Conservation (phyloP, 2,113 vertebrate genomes). For the Seriola aureovittata region DNA sequence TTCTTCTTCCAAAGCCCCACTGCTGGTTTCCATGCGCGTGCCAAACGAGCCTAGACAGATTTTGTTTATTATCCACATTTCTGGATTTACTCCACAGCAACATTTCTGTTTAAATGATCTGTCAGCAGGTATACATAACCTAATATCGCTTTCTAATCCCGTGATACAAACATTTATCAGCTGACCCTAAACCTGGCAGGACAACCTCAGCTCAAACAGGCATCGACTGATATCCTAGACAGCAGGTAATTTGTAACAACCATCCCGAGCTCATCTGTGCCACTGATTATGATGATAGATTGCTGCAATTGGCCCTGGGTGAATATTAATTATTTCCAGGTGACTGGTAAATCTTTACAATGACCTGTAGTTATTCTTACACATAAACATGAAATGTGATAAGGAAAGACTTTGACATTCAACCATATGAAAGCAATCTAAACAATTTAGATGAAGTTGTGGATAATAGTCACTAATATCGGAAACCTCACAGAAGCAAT, state of each 20-base stretch:
- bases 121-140: constrained; percentile 39
- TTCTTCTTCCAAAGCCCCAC: constrained; percentile 43
- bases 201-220: constrained; percentile 43
- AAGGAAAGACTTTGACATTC: constrained; percentile 4
- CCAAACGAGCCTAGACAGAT: constrained; percentile 48
- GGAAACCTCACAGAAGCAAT: neutral
- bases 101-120: constrained; percentile 26
- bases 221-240: constrained; percentile 53
- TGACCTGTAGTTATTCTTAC: constrained; percentile 34
- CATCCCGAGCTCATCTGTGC: constrained; percentile 60
- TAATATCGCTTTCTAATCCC: constrained; percentile 31
- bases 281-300: constrained; percentile 71
- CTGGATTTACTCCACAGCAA: constrained; percentile 45
- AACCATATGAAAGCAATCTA: constrained; percentile 32
- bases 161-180: constrained; percentile 50
- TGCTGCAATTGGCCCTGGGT: constrained; percentile 62
- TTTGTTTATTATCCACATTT: constrained; percentile 54
- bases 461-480: constrained; percentile 9
- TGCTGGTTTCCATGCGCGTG: constrained; percentile 41
- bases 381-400: constrained; percentile 34
- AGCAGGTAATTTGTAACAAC: constrained; percentile 63
- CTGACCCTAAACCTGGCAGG: constrained; percentile 25
- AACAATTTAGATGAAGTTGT: constrained; percentile 9
- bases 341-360: constrained; percentile 54
- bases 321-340: constrained; percentile 75